Conservation (phyloP, 2,797 vertebrate species). For the Pitangus sulphuratus region DNA sequence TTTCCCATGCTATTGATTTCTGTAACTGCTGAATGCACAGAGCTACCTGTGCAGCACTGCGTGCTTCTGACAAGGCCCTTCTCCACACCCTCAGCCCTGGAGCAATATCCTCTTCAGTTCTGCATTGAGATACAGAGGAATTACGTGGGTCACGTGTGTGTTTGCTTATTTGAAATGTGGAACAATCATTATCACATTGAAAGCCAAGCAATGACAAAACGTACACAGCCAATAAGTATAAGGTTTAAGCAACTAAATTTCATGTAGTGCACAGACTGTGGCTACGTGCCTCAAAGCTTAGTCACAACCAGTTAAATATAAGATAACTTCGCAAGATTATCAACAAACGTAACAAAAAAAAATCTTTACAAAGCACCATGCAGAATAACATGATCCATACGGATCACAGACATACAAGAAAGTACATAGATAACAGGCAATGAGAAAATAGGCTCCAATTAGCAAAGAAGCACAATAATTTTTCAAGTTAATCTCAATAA, state of each 20-base stretch:
- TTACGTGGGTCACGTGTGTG: constrained; percentile 72
- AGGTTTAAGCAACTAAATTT: constrained; percentile 84
- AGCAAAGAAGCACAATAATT: constrained; percentile 95
- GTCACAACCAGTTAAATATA: constrained; percentile 82
- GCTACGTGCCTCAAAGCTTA: constrained; percentile 84
- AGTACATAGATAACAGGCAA: constrained; percentile 86
- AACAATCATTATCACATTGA: constrained; percentile 81
- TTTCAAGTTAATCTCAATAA: constrained; percentile 93
- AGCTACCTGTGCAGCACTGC: constrained; percentile 95
- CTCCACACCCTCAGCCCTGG: constrained; percentile 98
- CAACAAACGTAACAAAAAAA: constrained; percentile 80
- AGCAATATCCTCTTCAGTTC: constrained; percentile 96
- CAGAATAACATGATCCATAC: constrained; percentile 83
- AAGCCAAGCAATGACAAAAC: constrained; percentile 86
- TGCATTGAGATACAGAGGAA: constrained; percentile 79
- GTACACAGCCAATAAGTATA: constrained; percentile 82
- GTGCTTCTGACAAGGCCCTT: constrained; percentile 91
- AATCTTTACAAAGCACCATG: constrained; percentile 83
- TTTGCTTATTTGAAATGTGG: constrained; percentile 67
- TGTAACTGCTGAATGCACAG: constrained; percentile 98
- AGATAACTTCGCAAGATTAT: constrained; percentile 81
- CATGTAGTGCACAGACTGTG: constrained; percentile 85
- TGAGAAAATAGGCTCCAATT: constrained; percentile 89
- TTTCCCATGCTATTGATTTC: constrained; percentile 99
- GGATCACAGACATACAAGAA: constrained; percentile 84